Percentiles rank a stretch among this genome's conserved stretches.
phyloP scores from a whole-genome alignment of 2,113 vertebrate species.

The Tachuris rubrigastra region DNA sequence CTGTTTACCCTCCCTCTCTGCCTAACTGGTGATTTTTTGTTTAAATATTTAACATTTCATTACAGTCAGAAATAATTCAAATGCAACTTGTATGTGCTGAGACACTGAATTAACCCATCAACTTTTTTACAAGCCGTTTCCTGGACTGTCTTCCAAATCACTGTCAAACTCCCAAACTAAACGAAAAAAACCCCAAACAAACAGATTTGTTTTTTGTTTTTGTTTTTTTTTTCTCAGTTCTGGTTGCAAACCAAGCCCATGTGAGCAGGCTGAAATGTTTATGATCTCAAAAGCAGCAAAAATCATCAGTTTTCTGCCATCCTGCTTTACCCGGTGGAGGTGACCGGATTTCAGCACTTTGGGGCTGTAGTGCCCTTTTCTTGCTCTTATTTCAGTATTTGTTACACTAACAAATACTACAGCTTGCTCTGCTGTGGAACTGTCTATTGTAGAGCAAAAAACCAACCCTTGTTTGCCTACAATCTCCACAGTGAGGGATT shows the following conservation, averaged over 20 bases:
- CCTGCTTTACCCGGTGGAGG: background rate
- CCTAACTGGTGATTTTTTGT: background rate
- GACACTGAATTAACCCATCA: background rate
- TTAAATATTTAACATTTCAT: background rate
- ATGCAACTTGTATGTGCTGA: accelerated
- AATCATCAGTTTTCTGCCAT: background rate
- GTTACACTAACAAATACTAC: background rate
- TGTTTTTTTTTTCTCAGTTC: background rate
- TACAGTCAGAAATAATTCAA: background rate
- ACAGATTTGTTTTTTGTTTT: background rate
- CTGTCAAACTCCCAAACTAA: background rate
- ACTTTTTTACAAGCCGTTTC: background rate
- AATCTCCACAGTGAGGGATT: background rate
- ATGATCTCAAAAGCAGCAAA: background rate
- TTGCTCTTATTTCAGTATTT: background rate
- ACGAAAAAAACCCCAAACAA: background rate
- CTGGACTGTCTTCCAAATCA: background rate
- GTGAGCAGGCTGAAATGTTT: background rate
- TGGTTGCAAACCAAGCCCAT: background rate
- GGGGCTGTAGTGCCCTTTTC: background rate
- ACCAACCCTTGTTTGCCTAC: background rate
- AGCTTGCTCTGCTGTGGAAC: background rate
- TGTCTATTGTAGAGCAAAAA: background rate
- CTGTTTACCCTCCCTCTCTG: background rate
- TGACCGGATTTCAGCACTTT: background rate